Evolutionary conservation across 1,140 invertebrate species (phyloP).

Genomic region (Lerema accius): DNA sequence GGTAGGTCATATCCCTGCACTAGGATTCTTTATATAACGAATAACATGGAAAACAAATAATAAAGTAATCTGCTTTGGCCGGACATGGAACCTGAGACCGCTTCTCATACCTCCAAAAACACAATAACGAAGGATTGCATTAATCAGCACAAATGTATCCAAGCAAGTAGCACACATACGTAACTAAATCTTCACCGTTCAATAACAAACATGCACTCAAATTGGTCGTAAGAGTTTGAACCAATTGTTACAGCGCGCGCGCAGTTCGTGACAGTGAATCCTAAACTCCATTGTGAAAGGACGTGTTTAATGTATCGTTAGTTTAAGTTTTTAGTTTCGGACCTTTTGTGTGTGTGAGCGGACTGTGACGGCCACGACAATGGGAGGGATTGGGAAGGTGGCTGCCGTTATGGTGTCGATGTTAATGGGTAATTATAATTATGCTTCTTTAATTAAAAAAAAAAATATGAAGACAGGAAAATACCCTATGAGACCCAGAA

Average conservation of each 20-base stretch:
- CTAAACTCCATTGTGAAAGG: conserved; percentile 35
- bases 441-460: no score
- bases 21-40: no score
- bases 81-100: no score
- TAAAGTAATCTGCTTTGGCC: no score
- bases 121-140: no score
- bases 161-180: no score
- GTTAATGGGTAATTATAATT: conserved; percentile 43
- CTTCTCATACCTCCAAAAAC: no score
- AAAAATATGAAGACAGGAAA: no score
- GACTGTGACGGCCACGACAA: conserved; percentile 37
- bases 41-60: no score
- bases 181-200: background rate
- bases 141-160: no score
- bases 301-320: conserved; percentile 40
- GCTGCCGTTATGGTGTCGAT: conserved; percentile 17
- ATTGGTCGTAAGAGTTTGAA: conserved; percentile 29
- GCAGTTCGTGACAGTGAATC: conserved; percentile 44
- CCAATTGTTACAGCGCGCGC: conserved; percentile 39
- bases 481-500: no score
- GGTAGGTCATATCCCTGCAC: no score
- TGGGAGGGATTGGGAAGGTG: conserved; percentile 23
- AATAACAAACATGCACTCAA: conserved; percentile 25
- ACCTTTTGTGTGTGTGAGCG: conserved; percentile 38
- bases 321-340: conserved; percentile 32